Evolutionary conservation across 2,797 vertebrate species (phyloP), one percentile per base, ranked within the genome.

Genomic region (Tokudaia muenninki): DNA sequence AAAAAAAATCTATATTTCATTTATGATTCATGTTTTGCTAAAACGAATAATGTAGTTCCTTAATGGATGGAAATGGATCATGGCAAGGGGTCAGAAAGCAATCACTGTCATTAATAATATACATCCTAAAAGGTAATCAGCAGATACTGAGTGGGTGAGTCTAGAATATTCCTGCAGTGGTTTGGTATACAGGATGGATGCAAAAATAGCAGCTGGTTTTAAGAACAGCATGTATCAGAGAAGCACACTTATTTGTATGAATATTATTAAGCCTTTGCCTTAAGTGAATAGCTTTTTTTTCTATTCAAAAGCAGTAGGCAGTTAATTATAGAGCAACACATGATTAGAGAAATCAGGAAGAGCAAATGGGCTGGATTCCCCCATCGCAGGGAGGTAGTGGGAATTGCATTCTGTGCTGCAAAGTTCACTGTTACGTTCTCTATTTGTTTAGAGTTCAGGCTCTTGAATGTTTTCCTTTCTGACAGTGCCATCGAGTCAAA

Each of bases 61-160:
- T 98, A 98, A 98, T 98, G 98, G 98, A 91, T 98, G 97, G 97
- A 98, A 98, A 98, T 98, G 96, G 98, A 97, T 98, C 97, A 94
- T 65, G 93, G 97, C 87, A 81, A 97, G 97, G 97, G 98, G 97
- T 93, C 97, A 98, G 98, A 97, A 97, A 94, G 88, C 47, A 55
- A 97, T 98, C 87, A 77, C 98, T 97, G 93, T 94, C 96, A 97
- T 98, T 97, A 98, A 98, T 98, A 98, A 97, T 97, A 97, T 87
- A 97, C 98, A 0, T 47, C 87, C 87, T 83, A 67, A 94, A 96
- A 97, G 86, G 91, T 84, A 96, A 95, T 94, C 74, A 94, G 83
- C 92, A 94, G 97, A 63, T 37, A 96, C 97, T 31, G 52, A 94
- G 95, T 67, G 67, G 92, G 96, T 44, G 0, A 89, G 41, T 94